Percentiles rank a stretch among this genome's conserved stretches.
phyloP scores from a whole-genome alignment of 1,140 invertebrate genomes.

The Oscheius sp. region DNA sequence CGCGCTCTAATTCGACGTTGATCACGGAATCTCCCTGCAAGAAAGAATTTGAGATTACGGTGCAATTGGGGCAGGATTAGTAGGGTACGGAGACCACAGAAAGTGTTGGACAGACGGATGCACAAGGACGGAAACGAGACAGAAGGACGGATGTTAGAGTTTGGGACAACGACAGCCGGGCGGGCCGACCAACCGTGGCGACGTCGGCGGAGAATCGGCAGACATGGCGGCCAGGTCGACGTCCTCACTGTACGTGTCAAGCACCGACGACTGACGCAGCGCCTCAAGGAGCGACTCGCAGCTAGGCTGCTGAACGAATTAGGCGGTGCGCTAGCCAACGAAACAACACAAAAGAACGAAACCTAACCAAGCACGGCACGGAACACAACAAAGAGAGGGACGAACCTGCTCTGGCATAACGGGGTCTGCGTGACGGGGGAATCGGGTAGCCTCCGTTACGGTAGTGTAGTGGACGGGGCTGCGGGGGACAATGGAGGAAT shows the following conservation, averaged over 20 bases:
- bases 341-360: slow-evolving; percentile 21
- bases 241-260: slow-evolving; percentile 23
- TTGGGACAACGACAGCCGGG: not conserved
- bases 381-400: not conserved
- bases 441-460: not conserved
- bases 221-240: slow-evolving; percentile 4
- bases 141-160: not conserved
- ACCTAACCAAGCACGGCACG: not conserved
- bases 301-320: slow-evolving; percentile 5
- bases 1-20: slow-evolving; percentile 71
- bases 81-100: too few relatives aligned
- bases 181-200: not conserved
- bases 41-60: not conserved
- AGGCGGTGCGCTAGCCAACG: not conserved
- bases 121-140: slow-evolving; percentile 9
- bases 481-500: slow-evolving; percentile 1
- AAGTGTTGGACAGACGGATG: not conserved
- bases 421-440: not conserved
- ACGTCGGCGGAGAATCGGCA: not conserved
- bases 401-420: not conserved
- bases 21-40: slow-evolving; percentile 39
- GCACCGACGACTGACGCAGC: slow-evolving; percentile 4
- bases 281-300: slow-evolving; percentile 13
- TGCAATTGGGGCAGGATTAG: not conserved
- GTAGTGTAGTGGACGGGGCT: slow-evolving; percentile 12